phyloP scores from a whole-genome alignment of 2,888 invertebrate species.

The Mallateleia sp. region DNA sequence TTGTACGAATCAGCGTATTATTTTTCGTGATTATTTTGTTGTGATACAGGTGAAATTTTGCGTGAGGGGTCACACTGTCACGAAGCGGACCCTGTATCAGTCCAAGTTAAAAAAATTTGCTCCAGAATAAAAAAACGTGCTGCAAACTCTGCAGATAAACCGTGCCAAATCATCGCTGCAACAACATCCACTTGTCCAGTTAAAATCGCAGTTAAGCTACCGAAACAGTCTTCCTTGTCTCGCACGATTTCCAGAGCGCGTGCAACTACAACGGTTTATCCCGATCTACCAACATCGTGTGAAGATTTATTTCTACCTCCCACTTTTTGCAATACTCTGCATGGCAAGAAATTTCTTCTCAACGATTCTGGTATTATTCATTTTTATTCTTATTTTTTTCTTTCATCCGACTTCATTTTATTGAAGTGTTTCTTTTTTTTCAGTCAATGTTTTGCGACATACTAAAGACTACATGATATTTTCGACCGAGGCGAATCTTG shows the following conservation, averaged over 20 bases:
- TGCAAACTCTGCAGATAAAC: conserved; percentile 16
- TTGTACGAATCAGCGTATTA: too few species aligned
- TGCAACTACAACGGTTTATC: conserved; percentile 7
- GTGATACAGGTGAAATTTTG: conserved; percentile 9
- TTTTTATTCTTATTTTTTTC: conserved; percentile 13
- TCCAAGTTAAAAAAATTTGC: neutral
- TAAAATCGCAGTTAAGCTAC: conserved; percentile 9
- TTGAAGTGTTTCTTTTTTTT: conserved; percentile 11
- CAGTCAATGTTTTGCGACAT: neutral
- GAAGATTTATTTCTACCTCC: conserved; percentile 14
- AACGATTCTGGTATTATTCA: conserved; percentile 21
- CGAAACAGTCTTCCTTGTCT: conserved; percentile 5
- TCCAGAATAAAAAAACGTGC: neutral
- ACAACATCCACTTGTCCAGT: conserved; percentile 20
- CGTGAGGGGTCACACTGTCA: conserved; percentile 17
- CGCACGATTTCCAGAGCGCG: neutral
- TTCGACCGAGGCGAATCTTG: conserved; percentile 13
- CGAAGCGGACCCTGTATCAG: conserved; percentile 17
- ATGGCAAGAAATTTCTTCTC: conserved; percentile 7
- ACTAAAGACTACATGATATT: conserved; percentile 14
- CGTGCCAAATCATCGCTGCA: conserved; percentile 16
- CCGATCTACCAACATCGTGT: conserved; percentile 7
- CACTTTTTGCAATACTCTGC: conserved; percentile 14
- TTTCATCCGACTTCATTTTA: conserved; percentile 10
- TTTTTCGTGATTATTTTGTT: conserved; percentile 8